phyloP scores from a whole-genome alignment of 2,797 vertebrate genomes.

The Paratrypauchen microcephalus region DNA sequence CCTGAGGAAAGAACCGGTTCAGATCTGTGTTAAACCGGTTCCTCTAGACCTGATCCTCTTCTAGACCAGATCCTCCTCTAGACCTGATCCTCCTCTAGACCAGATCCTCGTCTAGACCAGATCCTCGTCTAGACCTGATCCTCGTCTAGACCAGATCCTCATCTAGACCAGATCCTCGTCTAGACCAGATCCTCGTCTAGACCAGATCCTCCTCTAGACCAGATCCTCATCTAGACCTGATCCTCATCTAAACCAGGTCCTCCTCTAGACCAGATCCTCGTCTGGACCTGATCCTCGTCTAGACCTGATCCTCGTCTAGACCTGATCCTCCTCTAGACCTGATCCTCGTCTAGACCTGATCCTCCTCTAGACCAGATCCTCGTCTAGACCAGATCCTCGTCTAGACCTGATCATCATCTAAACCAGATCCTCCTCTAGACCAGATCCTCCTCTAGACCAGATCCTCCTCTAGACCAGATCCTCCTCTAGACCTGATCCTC shows the following conservation, averaged over 20 bases:
- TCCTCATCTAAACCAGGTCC: not conserved
- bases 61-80: slow-evolving; percentile 71
- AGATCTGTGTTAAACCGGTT: not conserved
- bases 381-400: slow-evolving; percentile 69
- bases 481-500: not conserved
- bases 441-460: not conserved
- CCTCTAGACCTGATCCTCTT: slow-evolving; percentile 17
- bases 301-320: not conserved
- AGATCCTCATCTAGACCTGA: not conserved
- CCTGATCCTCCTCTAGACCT: not conserved
- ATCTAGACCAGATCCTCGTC: not conserved
- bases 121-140: not conserved
- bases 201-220: too few species aligned
- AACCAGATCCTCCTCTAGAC: not conserved
- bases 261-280: not conserved
- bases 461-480: not conserved
- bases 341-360: not conserved
- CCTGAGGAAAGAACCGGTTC: slow-evolving; percentile 42
- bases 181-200: not conserved
- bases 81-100: not conserved
- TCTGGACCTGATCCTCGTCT: not conserved
- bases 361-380: not conserved
- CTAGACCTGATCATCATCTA: not conserved
- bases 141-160: not conserved
- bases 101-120: not conserved